Conservation (phyloP, 2,113 vertebrate species). For the Antigone vipio region DNA sequence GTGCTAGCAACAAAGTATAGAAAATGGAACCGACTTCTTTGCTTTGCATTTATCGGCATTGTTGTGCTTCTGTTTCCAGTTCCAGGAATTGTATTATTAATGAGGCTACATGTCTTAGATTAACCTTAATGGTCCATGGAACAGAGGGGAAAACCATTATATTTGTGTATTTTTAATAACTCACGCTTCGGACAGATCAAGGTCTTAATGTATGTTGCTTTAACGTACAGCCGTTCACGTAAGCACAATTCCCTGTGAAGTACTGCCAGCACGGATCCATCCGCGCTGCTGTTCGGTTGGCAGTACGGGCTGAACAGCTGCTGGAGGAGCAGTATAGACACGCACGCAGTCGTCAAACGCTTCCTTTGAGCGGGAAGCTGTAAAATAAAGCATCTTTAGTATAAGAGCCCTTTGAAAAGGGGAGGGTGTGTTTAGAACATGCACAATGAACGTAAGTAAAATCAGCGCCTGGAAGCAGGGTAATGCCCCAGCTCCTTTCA, state of each 20-base stretch:
- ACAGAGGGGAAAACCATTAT: accelerated
- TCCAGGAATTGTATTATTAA: background rate
- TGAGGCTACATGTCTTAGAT: background rate
- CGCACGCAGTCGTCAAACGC: background rate
- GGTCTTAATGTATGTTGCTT: background rate
- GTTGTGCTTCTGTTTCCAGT: background rate
- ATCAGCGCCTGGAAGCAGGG: background rate
- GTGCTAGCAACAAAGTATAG: background rate
- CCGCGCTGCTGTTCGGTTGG: background rate
- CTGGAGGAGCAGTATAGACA: background rate
- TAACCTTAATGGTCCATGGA: background rate
- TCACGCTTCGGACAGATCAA: background rate
- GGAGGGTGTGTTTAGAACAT: background rate
- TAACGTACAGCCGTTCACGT: background rate
- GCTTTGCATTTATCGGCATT: background rate
- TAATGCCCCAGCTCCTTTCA: background rate
- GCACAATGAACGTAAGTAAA: background rate
- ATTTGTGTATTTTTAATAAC: background rate
- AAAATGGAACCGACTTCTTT: background rate
- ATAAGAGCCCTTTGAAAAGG: background rate
- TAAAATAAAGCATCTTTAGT: background rate
- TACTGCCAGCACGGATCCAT: background rate
- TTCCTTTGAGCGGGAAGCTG: background rate
- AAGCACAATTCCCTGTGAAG: background rate
- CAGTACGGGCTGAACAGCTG: background rate